Conservation (phyloP, 2,888 invertebrate species). For the Lordiphosa andalusiaca region DNA sequence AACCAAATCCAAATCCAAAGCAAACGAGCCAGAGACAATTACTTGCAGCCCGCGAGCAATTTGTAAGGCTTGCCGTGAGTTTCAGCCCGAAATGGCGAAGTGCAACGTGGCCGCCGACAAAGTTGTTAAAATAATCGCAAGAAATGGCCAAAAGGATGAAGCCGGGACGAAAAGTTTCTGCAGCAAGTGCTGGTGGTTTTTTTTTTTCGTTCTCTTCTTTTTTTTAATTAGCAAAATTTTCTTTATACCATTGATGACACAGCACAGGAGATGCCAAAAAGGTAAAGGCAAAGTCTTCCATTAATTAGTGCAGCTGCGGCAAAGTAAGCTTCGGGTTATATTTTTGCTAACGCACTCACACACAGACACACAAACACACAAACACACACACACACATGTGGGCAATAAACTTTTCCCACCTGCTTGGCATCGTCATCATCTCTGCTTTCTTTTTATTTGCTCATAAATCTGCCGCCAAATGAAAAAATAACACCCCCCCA, state of each 20-base stretch:
- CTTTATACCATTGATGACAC: conserved; percentile 51
- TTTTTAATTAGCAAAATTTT: conserved; percentile 69
- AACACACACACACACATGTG: conserved; percentile 12
- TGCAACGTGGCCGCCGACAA: conserved; percentile 50
- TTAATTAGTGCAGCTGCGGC: conserved; percentile 54
- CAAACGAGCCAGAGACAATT: conserved; percentile 66
- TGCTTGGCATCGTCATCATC: conserved; percentile 37
- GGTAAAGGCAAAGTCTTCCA: conserved; percentile 50
- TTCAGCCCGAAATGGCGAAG: conserved; percentile 16
- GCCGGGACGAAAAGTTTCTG: conserved; percentile 34
- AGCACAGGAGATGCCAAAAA: conserved; percentile 10
- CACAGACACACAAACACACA: conserved; percentile 12
- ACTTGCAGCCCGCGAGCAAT: conserved; percentile 73
- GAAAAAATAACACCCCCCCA: conserved; percentile 36
- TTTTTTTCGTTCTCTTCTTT: conserved; percentile 30
- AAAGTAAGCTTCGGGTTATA: conserved; percentile 22
- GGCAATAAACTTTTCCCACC: conserved; percentile 56
- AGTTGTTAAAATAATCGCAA: conserved; percentile 64
- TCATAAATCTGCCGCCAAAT: conserved; percentile 65
- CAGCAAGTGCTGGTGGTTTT: conserved; percentile 24
- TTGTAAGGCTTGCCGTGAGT: conserved; percentile 41
- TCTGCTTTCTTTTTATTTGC: conserved; percentile 40
- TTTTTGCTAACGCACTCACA: background rate
- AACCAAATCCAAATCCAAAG: conserved; percentile 41
- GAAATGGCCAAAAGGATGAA: conserved; percentile 40